These are phyloP conservation scores for Emydoidea blandingii DNA, from an alignment of 2,797 vertebrate genomes.

Conservation along the genomic window DNA sequence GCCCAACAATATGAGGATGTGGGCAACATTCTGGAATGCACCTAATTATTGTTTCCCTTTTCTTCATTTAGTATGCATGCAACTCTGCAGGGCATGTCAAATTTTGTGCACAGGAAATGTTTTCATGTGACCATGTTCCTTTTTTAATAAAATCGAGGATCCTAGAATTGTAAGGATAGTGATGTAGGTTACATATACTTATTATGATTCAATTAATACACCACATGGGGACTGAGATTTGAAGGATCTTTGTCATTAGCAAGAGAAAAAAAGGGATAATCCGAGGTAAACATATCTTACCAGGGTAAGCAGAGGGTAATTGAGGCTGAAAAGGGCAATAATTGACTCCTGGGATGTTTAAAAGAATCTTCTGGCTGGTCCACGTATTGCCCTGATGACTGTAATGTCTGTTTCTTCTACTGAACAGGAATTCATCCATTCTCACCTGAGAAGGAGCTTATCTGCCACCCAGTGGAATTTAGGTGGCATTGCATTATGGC, in stretches of 20 bases:
- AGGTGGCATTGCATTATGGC: background rate
- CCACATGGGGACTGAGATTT: background rate
- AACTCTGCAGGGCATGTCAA: background rate
- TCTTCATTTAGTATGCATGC: background rate
- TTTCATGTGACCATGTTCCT: background rate
- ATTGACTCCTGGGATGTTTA: background rate
- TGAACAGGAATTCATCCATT: background rate
- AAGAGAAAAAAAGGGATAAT: background rate
- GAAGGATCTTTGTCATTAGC: background rate
- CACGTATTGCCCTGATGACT: fast-evolving
- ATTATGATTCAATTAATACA: background rate
- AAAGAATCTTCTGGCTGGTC: background rate
- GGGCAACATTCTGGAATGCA: fast-evolving
- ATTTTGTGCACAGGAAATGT: background rate
- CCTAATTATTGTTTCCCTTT: fast-evolving
- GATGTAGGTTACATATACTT: background rate
- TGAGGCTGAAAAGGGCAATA: background rate
- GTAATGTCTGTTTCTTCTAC: fast-evolving
- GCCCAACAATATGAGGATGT: background rate
- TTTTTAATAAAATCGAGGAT: background rate
- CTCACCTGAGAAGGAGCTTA: background rate
- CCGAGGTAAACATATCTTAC: background rate
- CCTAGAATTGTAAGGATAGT: background rate
- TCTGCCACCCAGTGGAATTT: slow-evolving; percentile 70
- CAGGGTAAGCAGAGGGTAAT: background rate